Evolutionary conservation across 2,113 vertebrate species (phyloP).

Genomic region (Turdus rufiventris): DNA sequence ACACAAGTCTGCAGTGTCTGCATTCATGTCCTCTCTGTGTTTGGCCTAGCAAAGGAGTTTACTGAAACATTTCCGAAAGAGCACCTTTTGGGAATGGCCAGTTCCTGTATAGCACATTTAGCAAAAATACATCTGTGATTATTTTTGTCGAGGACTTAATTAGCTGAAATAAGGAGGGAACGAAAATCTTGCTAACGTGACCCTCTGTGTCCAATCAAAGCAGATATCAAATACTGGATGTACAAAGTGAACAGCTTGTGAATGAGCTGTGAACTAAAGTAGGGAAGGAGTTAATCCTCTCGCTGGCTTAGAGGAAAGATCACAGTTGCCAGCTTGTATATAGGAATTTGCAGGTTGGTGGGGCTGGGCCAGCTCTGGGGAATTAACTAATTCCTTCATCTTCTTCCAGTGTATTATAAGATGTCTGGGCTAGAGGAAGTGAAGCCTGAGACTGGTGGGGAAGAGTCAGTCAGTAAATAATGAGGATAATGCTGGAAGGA

Average conservation of each 20-base stretch:
- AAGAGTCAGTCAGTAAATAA: slow-evolving; percentile 53
- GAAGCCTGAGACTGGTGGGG: slow-evolving; percentile 12
- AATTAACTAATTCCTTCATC: slow-evolving; percentile 68
- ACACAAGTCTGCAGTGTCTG: neutral
- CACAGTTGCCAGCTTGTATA: slow-evolving; percentile 57
- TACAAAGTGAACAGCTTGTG: slow-evolving; percentile 53
- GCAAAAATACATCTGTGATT: neutral
- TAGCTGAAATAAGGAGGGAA: neutral
- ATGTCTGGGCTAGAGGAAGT: slow-evolving; percentile 47
- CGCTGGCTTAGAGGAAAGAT: slow-evolving; percentile 58
- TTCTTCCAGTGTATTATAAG: slow-evolving; percentile 59
- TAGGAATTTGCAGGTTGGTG: slow-evolving; percentile 63
- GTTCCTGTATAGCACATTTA: neutral
- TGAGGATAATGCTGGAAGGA: slow-evolving; percentile 19
- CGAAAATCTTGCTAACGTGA: rapidly evolving
- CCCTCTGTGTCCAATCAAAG: neutral
- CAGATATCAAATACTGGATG: neutral
- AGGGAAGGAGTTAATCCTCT: slow-evolving; percentile 65
- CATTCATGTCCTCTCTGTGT: neutral
- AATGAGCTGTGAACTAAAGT: slow-evolving; percentile 34
- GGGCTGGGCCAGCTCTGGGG: slow-evolving; percentile 54
- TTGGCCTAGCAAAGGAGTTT: neutral
- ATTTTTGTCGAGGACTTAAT: neutral
- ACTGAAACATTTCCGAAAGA: neutral
- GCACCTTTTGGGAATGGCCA: neutral